Evolutionary conservation across 2,113 vertebrate genomes (phyloP).

Genomic region (Neolamprologus ventralis): DNA sequence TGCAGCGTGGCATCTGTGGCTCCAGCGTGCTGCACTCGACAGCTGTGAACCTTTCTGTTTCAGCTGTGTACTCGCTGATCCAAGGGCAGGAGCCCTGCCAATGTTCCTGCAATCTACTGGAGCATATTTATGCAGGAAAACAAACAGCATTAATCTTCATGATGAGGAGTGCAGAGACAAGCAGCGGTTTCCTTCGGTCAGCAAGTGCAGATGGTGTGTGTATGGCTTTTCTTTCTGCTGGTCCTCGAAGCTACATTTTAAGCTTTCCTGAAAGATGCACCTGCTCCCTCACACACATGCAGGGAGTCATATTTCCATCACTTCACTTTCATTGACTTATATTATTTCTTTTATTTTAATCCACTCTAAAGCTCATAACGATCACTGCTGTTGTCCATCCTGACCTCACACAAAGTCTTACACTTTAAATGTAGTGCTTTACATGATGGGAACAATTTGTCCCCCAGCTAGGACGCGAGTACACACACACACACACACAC

Average conservation of each 20-base stretch:
- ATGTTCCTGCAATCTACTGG: neutral
- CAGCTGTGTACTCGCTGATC: constrained; percentile 19
- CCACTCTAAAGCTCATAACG: neutral
- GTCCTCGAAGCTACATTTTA: neutral
- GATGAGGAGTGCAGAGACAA: neutral
- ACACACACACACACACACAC: neutral
- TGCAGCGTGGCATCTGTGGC: neutral
- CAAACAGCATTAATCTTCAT: constrained; percentile 32
- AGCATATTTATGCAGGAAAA: constrained; percentile 28
- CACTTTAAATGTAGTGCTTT: neutral
- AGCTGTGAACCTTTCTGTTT: constrained; percentile 11
- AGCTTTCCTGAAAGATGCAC: neutral
- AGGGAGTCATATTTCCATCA: neutral
- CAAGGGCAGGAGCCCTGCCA: neutral
- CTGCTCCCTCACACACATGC: neutral
- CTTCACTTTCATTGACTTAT: neutral
- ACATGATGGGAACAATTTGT: neutral
- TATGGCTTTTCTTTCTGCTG: neutral
- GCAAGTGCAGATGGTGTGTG: neutral
- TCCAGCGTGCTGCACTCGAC: neutral
- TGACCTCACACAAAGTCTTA: neutral
- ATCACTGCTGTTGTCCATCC: neutral
- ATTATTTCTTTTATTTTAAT: neutral
- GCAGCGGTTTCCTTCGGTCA: neutral
- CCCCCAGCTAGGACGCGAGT: neutral